A percentile compares a stretch with the other conserved stretches of the same genome.
phyloP scores from a whole-genome alignment of 1,140 invertebrate genomes.

The Cydia splendana region DNA sequence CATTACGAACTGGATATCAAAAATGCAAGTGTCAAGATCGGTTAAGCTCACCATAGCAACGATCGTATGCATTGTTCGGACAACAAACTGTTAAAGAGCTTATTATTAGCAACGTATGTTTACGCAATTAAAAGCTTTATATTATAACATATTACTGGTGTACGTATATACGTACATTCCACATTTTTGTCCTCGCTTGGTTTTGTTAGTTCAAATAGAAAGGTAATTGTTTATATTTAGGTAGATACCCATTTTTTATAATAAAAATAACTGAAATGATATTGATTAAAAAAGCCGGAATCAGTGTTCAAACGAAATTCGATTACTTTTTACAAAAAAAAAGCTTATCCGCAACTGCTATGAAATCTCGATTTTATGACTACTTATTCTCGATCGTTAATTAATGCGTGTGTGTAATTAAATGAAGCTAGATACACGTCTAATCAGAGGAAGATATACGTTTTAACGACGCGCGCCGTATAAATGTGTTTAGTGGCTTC shows the following conservation, averaged over 20 bases:
- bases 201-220: not conserved
- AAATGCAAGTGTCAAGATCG: constrained; percentile 68
- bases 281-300: not conserved
- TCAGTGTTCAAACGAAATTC: not conserved
- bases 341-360: constrained; percentile 33
- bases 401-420: constrained; percentile 34
- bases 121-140: constrained; percentile 17
- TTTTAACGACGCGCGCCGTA: constrained; percentile 34
- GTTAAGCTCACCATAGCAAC: constrained; percentile 54
- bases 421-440: constrained; percentile 34
- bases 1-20: constrained; percentile 50
- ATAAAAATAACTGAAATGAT: not conserved
- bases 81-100: constrained; percentile 45
- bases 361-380: constrained; percentile 40
- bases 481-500: constrained; percentile 41
- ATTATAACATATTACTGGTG: constrained; percentile 5
- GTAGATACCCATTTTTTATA: not conserved
- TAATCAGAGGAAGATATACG: constrained; percentile 37
- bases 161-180: not conserved
- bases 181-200: not conserved
- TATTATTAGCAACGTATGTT: constrained; percentile 37
- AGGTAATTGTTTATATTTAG: not conserved
- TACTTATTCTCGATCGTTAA: constrained; percentile 39
- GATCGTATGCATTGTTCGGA: constrained; percentile 54
- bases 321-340: not conserved